phyloP scores from a whole-genome alignment of 2,797 vertebrate species.

The Cossypha niveicapilla region DNA sequence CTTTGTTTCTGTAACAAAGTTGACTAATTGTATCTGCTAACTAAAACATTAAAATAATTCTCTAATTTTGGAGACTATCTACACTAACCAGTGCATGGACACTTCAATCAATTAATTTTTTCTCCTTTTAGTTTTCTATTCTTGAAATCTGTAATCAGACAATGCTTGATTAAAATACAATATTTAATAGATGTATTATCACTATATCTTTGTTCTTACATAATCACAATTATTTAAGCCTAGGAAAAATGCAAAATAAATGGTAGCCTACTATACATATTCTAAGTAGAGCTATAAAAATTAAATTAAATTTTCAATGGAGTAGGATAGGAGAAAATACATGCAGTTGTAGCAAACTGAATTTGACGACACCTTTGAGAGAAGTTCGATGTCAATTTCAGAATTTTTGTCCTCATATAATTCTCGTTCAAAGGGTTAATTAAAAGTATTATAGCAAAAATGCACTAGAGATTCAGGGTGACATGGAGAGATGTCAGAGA shows the following conservation, averaged over 20 bases:
- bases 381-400: background rate
- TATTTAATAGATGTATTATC: background rate
- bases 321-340: background rate
- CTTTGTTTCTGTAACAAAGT: background rate
- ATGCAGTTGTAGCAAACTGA: background rate
- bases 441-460: background rate
- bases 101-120: background rate
- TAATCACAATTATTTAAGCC: background rate
- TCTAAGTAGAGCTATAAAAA: background rate
- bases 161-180: background rate
- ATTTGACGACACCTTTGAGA: background rate
- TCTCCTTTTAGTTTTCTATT: background rate
- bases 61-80: background rate
- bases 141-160: background rate
- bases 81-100: background rate
- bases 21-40: background rate
- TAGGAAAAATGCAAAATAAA: background rate
- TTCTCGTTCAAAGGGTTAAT: background rate
- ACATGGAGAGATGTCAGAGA: background rate
- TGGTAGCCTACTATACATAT: background rate
- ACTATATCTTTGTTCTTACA: background rate
- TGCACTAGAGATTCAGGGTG: background rate
- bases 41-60: background rate
- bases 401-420: background rate
- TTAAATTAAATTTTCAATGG: background rate